Percentiles rank a stretch among this genome's conserved stretches.
These are phyloP conservation scores for Rhingia campestris DNA, from an alignment of 2,888 invertebrate genomes.

Conservation along the genomic window DNA sequence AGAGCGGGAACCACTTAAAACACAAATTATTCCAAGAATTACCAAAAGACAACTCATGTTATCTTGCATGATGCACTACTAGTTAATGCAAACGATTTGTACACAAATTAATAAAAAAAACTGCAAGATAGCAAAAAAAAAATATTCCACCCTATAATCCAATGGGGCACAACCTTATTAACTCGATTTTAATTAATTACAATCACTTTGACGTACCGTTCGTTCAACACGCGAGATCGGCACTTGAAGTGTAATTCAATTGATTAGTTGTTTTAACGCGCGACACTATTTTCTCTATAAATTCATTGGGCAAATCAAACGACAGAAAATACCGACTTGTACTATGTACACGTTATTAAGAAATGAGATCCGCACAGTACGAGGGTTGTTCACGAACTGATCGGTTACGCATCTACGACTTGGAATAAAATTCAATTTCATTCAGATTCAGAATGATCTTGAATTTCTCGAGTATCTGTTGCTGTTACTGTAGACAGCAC, in stretches of 20 bases:
- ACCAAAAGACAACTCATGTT: slow-evolving; percentile 2
- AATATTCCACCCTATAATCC: slow-evolving; percentile 11
- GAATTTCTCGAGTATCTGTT: slow-evolving; percentile 28
- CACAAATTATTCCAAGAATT: slow-evolving; percentile 15
- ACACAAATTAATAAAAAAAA: not conserved
- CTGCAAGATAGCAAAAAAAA: not conserved
- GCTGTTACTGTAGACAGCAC: slow-evolving; percentile 2
- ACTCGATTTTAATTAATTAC: slow-evolving; percentile 49
- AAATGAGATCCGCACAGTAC: slow-evolving; percentile 25
- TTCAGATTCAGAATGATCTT: slow-evolving; percentile 37
- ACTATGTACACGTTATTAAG: slow-evolving; percentile 5
- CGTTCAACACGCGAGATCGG: slow-evolving; percentile 23
- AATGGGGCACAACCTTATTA: slow-evolving; percentile 46
- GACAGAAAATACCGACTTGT: not conserved
- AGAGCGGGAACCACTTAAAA: slow-evolving; percentile 27
- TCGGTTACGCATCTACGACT: slow-evolving; percentile 25
- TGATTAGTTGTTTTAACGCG: slow-evolving; percentile 32
- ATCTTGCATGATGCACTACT: slow-evolving; percentile 27
- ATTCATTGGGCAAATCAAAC: not conserved
- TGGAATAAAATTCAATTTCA: slow-evolving; percentile 29
- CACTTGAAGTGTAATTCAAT: slow-evolving; percentile 36
- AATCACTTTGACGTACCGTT: slow-evolving; percentile 16
- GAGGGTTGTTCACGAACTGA: slow-evolving; percentile 62
- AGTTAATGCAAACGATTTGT: not conserved
- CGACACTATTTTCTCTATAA: slow-evolving; percentile 20